Evolutionary conservation across 2,797 vertebrate species (phyloP), one percentile per base, ranked within the genome.

Genomic region (Mionectes olivaceus): DNA sequence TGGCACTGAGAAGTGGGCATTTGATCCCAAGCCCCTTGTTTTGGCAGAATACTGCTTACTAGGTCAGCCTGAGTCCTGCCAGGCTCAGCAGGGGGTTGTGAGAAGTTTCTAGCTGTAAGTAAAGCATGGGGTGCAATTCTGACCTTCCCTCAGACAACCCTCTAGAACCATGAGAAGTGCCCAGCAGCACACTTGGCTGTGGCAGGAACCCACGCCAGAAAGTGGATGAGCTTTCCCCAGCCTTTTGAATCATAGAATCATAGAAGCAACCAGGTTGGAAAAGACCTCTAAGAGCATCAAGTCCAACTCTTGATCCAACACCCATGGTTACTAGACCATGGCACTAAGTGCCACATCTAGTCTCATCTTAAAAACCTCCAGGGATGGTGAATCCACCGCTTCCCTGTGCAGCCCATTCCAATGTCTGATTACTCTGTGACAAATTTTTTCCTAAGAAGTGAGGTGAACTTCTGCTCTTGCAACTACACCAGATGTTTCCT

Each of bases 81-180:
- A 39, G 46, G 11, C 57, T 68, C 18, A 75, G 37, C 52, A 84
- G 30, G 22, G 13, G 0, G 13, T 53, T 87, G 33, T 75, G 41
- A 71, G 57, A 0, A 0, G 18, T 67, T 94, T 75, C 33, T 17
- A 23, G 13, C 9, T 16, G 7, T 32, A 25, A 13, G 30, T 86
- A 80, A 83, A 75, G 49, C 3, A 33, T 25, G 7, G 43, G 57
- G 4, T 92, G 19, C 43, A 69, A 39, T 71, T 33, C n/a, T 0
- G 6, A 3, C 30, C 14, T 94, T 90, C 46, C 37, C 32, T 76
- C 37, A 49, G 27, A 27, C 52, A 84, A 4, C 15, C 7, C 7
- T 74, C 63, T 19, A 8, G 7, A 37, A 14, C 18, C 2, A 4
- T 0, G 2, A 33, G 13, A 32, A 46, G 21, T 2, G 3, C 35